phyloP scores from a whole-genome alignment of 37 sponge, comb jelly and placozoan species.

The Amphimedon queenslandica region DNA sequence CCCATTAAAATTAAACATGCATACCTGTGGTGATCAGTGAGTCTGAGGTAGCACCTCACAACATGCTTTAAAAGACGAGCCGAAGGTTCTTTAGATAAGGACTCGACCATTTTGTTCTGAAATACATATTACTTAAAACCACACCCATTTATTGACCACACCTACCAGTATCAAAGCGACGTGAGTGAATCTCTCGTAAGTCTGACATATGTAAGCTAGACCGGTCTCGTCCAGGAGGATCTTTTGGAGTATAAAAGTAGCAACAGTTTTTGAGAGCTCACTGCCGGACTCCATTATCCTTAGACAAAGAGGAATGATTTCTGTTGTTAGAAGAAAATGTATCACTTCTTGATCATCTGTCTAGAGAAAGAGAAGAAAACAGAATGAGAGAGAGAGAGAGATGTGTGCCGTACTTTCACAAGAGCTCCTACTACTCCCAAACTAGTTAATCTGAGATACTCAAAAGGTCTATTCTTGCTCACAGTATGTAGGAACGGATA shows the following conservation, averaged over 20 bases:
- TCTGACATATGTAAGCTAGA: conserved; percentile 96
- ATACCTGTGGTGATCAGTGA: conserved; percentile 90
- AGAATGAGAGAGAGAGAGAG: background rate
- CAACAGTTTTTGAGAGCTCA: conserved; percentile 96
- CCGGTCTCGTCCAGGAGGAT: conserved; percentile 95
- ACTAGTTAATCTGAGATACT: conserved; percentile 94
- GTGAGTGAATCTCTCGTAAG: conserved; percentile 94
- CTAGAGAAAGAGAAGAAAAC: conserved; percentile 28
- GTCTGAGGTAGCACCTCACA: conserved; percentile 89
- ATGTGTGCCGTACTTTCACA: conserved; percentile 67
- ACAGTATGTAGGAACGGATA: conserved; percentile 97
- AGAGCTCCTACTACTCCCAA: conserved; percentile 97
- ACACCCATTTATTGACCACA: background rate
- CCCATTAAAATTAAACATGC: no score
- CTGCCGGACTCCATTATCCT: conserved; percentile 97
- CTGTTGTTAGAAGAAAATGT: conserved; percentile 92
- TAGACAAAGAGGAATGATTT: conserved; percentile 95
- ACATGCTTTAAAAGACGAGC: conserved; percentile 92
- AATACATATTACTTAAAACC: background rate
- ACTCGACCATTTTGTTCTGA: conserved; percentile 86
- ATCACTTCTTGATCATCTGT: conserved; percentile 98
- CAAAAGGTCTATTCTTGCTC: conserved; percentile 90
- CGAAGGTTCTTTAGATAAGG: conserved; percentile 85
- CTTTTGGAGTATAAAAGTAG: conserved; percentile 97
- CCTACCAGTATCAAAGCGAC: conserved; percentile 89